Evolutionary conservation across 2,888 invertebrate genomes (phyloP), one percentile per base, ranked within the genome.

Genomic region (Drymonia ruficornis): DNA sequence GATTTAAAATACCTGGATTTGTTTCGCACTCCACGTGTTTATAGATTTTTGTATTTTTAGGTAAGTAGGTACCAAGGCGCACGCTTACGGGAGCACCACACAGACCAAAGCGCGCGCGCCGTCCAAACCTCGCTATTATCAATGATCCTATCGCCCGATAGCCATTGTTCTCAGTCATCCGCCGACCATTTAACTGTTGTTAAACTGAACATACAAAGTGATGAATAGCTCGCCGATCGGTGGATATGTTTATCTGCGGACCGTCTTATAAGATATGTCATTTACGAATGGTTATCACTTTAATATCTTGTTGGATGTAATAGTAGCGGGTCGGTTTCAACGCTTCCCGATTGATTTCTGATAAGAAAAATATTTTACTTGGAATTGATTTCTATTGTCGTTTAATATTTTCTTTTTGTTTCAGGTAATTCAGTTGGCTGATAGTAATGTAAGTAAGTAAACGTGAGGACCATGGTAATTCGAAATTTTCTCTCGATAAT

Each of bases 131-230:
- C 18, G 42, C 42, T 43, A 19, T 77, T 84, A 87, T 85, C 86
- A 65, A 53, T 71, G 83, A 84, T 86, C 63, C 70, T 74, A 86
- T 84, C 84, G 62, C 64, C 65, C 61, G 84, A 82, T 86, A 83
- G 72, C 79, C 74, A 83, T 86, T 86, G 85, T 86, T 80, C 77
- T 68, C 75, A 78, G 80, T 81, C 84, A 81, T 79, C 81, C 76
- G 74, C 70, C 67, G 70, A 67, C 73, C 73, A 76, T 78, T 81
- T 81, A 75, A 76, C 77, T 76, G 80, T 78, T 78, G 76, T 78
- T 74, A 75, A 74, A 78, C 74, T 75, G 78, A 72, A 72, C 74
- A 72, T 74, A 71, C 65, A 69, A 65, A 67, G 71, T 82, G 81
- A 82, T 81, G 78, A 81, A 83, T 80, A 71, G 74, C 65, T 68